phyloP scores from a whole-genome alignment of 2,113 vertebrate species.

The Tragelaphus scriptus region DNA sequence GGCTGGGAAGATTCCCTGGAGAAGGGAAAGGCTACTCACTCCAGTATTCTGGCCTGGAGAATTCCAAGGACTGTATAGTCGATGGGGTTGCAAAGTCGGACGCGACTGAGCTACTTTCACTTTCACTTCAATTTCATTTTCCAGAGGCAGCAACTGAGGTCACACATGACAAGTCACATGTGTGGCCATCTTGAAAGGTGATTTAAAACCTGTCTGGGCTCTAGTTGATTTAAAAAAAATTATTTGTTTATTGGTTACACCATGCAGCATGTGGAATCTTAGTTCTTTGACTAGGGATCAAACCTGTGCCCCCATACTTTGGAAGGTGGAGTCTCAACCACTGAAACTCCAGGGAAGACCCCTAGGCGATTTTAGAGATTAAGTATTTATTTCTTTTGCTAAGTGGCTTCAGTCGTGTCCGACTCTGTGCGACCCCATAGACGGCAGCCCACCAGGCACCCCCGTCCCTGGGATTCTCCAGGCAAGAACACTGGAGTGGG shows the following conservation, averaged over 20 bases:
- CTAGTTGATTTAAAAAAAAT: background rate
- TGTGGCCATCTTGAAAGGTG: background rate
- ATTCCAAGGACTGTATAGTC: background rate
- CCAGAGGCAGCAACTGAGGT: background rate
- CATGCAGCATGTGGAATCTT: background rate
- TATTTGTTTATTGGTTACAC: background rate
- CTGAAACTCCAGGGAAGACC: background rate
- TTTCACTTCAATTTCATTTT: background rate
- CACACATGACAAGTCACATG: background rate
- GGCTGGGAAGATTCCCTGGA: background rate
- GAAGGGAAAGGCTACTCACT: background rate
- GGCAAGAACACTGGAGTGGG: no score
- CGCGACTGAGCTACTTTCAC: background rate
- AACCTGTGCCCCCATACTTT: background rate
- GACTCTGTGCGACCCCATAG: no score
- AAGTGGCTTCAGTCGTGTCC: no score
- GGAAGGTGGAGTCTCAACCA: background rate
- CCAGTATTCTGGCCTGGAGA: background rate
- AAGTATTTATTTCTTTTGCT: background rate
- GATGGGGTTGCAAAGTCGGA: background rate
- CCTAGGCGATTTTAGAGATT: background rate
- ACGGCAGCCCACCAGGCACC: no score
- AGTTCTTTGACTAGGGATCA: background rate
- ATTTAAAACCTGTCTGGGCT: background rate
- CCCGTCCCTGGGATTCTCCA: no score